phyloP scores from a whole-genome alignment of 2,888 invertebrate species.

The Heliconius sara region DNA sequence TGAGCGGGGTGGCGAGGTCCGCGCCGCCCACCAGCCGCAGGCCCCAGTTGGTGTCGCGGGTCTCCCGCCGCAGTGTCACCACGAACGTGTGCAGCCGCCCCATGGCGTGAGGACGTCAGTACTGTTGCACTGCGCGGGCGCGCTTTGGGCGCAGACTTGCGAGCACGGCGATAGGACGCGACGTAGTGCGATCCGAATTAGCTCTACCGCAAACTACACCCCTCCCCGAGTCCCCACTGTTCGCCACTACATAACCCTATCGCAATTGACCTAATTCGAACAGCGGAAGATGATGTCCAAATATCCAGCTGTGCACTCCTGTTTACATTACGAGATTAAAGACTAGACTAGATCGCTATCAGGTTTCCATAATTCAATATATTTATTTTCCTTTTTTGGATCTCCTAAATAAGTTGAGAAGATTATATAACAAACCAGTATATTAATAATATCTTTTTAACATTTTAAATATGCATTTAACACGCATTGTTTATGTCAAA shows the following conservation, averaged over 20 bases:
- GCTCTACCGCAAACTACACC: constrained; percentile 67
- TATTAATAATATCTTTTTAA: no score
- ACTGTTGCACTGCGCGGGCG: constrained; percentile 65
- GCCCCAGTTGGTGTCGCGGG: constrained; percentile 91
- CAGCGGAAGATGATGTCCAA: constrained; percentile 65
- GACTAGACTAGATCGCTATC: constrained; percentile 12
- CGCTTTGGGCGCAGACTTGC: constrained; percentile 63
- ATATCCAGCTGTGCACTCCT: constrained; percentile 53
- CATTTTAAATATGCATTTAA: no score
- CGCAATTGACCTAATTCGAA: constrained; percentile 76
- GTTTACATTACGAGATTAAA: constrained; percentile 30
- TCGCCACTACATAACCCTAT: constrained; percentile 69
- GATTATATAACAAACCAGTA: no score
- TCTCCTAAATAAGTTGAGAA: not conserved
- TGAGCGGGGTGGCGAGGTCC: constrained; percentile 93
- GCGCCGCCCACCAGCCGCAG: constrained; percentile 93
- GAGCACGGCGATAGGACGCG: constrained; percentile 73
- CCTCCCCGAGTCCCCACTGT: constrained; percentile 58
- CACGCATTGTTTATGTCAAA: no score
- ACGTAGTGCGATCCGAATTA: constrained; percentile 79
- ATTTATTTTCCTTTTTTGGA: not conserved
- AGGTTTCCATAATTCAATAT: constrained; percentile 12
- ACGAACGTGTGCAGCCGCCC: constrained; percentile 90
- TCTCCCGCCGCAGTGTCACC: constrained; percentile 88
- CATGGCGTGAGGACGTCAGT: constrained; percentile 69